phyloP scores from a whole-genome alignment of 2,888 invertebrate genomes.

The Malacosoma neustria region DNA sequence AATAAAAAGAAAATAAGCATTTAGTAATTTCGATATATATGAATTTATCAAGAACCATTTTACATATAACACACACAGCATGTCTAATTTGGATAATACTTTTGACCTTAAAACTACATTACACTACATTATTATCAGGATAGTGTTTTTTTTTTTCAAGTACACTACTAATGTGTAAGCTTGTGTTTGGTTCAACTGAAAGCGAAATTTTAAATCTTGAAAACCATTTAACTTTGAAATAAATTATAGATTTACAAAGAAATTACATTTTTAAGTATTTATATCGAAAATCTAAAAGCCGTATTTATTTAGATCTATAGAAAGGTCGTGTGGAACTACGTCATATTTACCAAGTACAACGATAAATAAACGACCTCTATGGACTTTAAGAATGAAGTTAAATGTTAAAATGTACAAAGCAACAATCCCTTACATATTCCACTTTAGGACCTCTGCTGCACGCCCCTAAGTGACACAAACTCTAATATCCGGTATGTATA shows the following conservation, averaged over 20 bases:
- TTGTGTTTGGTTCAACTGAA: constrained; percentile 33
- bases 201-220: too few species aligned
- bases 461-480: too few species aligned
- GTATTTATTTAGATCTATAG: too few species aligned
- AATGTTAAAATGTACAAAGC: background rate
- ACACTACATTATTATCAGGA: constrained; percentile 66
- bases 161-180: constrained; percentile 49
- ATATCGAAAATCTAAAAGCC: too few species aligned
- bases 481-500: too few species aligned
- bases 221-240: too few species aligned
- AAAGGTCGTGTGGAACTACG: constrained; percentile 60
- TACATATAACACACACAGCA: constrained; percentile 62
- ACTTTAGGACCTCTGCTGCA: too few species aligned
- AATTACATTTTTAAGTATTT: too few species aligned
- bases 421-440: too few species aligned
- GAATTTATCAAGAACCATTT: constrained; percentile 40
- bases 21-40: constrained; percentile 42
- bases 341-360: constrained; percentile 56
- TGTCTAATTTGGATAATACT: constrained; percentile 71
- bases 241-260: too few species aligned
- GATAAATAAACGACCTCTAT: constrained; percentile 29
- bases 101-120: constrained; percentile 60
- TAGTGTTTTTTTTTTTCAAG: constrained; percentile 52
- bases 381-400: background rate
- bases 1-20: too few species aligned